Evolutionary conservation across 2,797 vertebrate species (phyloP).

Genomic region (Rallus crepitans): DNA sequence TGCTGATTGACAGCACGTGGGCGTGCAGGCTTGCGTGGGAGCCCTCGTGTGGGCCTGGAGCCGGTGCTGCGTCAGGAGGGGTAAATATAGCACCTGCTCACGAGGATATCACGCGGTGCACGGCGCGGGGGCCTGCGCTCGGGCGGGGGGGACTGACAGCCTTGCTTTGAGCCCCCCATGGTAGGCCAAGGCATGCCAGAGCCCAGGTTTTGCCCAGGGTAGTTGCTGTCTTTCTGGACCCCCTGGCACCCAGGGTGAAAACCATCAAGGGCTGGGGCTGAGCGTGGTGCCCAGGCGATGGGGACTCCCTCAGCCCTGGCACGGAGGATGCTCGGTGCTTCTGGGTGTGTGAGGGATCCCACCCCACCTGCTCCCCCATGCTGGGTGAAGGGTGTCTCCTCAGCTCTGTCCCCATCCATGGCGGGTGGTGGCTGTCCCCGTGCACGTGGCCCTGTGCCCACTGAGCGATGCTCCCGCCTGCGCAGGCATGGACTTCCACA

Average conservation of each 20-base stretch:
- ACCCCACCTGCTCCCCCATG: background rate
- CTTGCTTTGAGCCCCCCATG: background rate
- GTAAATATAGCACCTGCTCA: conserved; percentile 55
- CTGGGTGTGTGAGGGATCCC: background rate
- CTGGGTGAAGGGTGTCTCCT: background rate
- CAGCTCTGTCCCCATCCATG: fast-evolving
- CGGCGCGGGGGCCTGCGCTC: fast-evolving
- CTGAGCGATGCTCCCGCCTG: fast-evolving
- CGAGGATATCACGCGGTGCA: background rate
- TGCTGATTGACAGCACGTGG: conserved; percentile 15
- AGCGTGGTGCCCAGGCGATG: fast-evolving
- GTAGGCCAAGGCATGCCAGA: fast-evolving
- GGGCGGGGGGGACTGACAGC: fast-evolving
- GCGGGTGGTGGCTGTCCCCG: background rate
- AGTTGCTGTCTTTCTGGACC: fast-evolving
- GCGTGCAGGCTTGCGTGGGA: conserved; percentile 24
- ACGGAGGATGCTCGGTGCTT: background rate
- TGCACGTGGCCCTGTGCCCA: fast-evolving
- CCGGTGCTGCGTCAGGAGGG: conserved; percentile 37
- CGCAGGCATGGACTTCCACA: conserved; percentile 91
- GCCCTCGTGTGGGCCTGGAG: background rate
- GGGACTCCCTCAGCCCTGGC: fast-evolving
- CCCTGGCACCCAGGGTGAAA: fast-evolving
- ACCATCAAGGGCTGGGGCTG: fast-evolving
- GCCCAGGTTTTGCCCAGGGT: background rate